A percentile compares a stretch with the other conserved stretches of the same genome.
These are phyloP conservation scores for Genyomyrus donnyi DNA, from an alignment of 2,113 vertebrate genomes.

Conservation along the genomic window DNA sequence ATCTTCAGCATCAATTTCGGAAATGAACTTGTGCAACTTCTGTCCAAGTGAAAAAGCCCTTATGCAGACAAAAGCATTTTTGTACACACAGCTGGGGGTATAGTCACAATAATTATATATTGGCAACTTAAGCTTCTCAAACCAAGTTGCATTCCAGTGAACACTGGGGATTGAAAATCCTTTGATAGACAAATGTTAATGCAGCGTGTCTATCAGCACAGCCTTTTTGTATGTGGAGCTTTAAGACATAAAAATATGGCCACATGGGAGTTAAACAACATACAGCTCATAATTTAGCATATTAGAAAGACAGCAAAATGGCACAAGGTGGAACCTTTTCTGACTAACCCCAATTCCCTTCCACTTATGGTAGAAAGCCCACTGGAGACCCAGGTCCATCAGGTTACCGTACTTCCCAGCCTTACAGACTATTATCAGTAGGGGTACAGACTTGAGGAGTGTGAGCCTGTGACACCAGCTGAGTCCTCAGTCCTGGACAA, in stretches of 20 bases:
- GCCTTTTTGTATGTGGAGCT: neutral
- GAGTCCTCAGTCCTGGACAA: neutral
- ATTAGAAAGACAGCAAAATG: neutral
- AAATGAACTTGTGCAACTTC: slow-evolving; percentile 9
- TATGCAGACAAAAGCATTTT: neutral
- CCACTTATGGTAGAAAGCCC: neutral
- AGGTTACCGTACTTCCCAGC: neutral
- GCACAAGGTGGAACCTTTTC: neutral
- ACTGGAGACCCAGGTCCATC: neutral
- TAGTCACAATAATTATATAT: neutral
- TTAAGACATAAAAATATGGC: neutral
- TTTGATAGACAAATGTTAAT: neutral
- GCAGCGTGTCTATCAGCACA: neutral
- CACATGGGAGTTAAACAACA: neutral
- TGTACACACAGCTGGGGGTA: neutral
- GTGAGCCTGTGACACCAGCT: neutral
- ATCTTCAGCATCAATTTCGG: slow-evolving; percentile 27
- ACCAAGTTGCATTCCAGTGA: slow-evolving; percentile 5
- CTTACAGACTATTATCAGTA: neutral
- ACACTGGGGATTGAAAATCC: neutral
- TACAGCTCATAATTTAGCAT: neutral
- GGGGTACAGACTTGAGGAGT: neutral
- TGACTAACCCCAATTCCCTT: neutral
- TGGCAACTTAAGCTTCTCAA: slow-evolving; percentile 6
- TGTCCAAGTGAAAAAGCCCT: neutral